Evolutionary conservation across 2,797 vertebrate genomes (phyloP).

Genomic region (Holocentrus rufus): DNA sequence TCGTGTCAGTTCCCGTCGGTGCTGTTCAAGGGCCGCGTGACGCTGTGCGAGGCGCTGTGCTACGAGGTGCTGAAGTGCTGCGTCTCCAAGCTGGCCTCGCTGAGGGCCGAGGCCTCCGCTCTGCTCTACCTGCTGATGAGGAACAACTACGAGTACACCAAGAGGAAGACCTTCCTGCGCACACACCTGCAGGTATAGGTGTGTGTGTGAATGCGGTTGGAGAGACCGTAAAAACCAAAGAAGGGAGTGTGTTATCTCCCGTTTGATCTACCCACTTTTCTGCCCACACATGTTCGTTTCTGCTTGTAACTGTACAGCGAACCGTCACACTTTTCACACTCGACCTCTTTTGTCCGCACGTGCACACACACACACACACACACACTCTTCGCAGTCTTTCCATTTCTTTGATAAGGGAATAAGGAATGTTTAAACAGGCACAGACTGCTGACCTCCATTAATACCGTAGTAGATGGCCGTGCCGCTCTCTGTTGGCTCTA

Average conservation of each 20-base stretch:
- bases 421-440: slow-evolving; percentile 21
- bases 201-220: background rate
- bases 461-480: background rate
- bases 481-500: slow-evolving; percentile 13
- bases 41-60: slow-evolving; percentile 93
- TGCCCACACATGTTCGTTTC: background rate
- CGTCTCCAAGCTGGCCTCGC: slow-evolving; percentile 90
- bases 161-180: slow-evolving; percentile 92
- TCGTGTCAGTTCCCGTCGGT: slow-evolving; percentile 88
- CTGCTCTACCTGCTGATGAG: slow-evolving; percentile 97
- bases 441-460: background rate
- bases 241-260: background rate
- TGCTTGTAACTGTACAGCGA: background rate
- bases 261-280: background rate
- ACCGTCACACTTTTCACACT: background rate
- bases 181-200: slow-evolving; percentile 91
- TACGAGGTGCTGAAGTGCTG: slow-evolving; percentile 97
- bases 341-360: background rate
- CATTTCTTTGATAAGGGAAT: background rate
- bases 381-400: background rate
- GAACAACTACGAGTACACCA: slow-evolving; percentile 97
- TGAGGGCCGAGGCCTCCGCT: slow-evolving; percentile 90
- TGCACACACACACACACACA: too few species aligned
- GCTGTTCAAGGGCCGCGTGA: slow-evolving; percentile 95
- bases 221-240: background rate